Percentiles rank a stretch among this genome's conserved stretches.
Conservation (phyloP, 2,797 vertebrate species). For the Amazona ochrocephala region DNA sequence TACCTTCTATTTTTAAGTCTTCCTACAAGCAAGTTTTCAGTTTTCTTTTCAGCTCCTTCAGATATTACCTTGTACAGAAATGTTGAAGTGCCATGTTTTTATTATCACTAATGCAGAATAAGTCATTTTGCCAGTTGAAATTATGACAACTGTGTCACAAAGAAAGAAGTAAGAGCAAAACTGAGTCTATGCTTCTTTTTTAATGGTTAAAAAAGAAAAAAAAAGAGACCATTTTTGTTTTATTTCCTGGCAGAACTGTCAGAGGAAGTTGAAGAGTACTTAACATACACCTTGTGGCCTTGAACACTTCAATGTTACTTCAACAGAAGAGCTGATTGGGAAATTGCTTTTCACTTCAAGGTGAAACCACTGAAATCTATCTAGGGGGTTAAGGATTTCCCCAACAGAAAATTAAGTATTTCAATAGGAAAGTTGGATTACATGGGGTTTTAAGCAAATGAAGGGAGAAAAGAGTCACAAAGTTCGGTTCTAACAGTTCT, state of each 20-base stretch:
- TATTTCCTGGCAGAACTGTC: conserved; percentile 34
- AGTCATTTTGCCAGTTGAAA: background rate
- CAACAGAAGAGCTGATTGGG: background rate
- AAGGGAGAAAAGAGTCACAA: background rate
- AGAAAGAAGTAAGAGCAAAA: conserved; percentile 10
- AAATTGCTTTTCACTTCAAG: background rate
- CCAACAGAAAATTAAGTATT: background rate
- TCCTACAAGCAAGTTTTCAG: background rate
- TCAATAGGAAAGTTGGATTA: background rate
- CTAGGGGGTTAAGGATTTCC: background rate
- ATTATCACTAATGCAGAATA: background rate
- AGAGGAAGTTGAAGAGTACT: conserved; percentile 3
- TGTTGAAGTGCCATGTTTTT: background rate
- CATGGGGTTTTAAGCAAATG: background rate
- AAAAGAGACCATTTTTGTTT: background rate
- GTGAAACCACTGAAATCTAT: background rate
- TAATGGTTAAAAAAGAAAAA: background rate
- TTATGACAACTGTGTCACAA: background rate
- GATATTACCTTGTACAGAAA: background rate
- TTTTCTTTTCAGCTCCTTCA: background rate
- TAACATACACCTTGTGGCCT: background rate
- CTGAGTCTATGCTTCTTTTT: background rate
- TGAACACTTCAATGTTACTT: background rate
- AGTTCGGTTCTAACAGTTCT: background rate
- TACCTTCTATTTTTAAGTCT: background rate